These are phyloP conservation scores for Unio delphinus DNA, from an alignment of 2,888 invertebrate genomes.

Conservation along the genomic window DNA sequence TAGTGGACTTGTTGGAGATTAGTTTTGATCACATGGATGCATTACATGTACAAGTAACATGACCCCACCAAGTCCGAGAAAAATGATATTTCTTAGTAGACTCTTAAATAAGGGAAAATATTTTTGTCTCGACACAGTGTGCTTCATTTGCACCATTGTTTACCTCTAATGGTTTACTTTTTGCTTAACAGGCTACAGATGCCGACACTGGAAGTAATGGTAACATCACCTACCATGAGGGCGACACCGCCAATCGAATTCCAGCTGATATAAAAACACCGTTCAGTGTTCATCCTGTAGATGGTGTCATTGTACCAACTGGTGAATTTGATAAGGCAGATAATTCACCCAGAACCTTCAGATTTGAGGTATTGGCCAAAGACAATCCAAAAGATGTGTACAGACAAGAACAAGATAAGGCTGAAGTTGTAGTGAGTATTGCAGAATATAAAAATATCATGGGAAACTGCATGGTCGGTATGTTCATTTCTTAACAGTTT, in stretches of 20 bases:
- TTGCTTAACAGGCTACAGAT: constrained; percentile 81
- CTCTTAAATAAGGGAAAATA: neutral
- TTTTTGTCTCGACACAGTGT: neutral
- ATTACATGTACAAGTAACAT: neutral
- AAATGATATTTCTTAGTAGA: neutral
- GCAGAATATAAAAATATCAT: neutral
- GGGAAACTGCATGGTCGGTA: no score
- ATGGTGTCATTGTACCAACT: constrained; percentile 23
- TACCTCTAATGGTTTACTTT: neutral
- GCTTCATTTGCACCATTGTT: no score
- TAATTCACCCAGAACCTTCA: constrained; percentile 16
- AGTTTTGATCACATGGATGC: neutral
- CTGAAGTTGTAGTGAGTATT: constrained; percentile 42
- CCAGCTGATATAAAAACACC: constrained; percentile 71
- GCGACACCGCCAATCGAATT: constrained; percentile 71
- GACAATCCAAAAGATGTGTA: constrained; percentile 37
- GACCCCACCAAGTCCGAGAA: neutral
- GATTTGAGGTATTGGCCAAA: constrained; percentile 36
- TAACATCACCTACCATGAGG: constrained; percentile 79
- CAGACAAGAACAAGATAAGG: constrained; percentile 25
- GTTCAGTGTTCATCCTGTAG: constrained; percentile 18
- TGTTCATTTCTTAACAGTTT: no score
- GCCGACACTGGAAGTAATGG: constrained; percentile 88
- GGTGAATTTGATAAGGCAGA: constrained; percentile 17
- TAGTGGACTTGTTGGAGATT: no score